phyloP scores from a whole-genome alignment of 2,888 invertebrate genomes.

The Chymomyza procnemis region DNA sequence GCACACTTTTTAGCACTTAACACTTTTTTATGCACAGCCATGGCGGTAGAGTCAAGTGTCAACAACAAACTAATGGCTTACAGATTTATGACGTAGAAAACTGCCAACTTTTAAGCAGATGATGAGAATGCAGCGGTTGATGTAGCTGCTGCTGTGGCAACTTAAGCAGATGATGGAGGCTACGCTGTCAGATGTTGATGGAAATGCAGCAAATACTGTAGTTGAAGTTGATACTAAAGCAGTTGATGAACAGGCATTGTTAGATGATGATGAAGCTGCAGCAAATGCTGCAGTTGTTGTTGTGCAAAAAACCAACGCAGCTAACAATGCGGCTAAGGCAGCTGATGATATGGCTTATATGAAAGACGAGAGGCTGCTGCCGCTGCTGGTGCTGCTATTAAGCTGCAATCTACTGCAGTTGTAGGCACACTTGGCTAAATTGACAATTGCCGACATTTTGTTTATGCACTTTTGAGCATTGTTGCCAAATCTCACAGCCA shows the following conservation, averaged over 20 bases:
- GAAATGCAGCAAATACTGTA: too few relatives aligned
- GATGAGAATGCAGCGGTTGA: conserved; percentile 17
- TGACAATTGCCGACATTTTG: not conserved
- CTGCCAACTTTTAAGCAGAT: not conserved
- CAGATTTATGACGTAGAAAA: not conserved
- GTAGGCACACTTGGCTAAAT: not conserved
- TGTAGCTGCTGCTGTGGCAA: conserved; percentile 4
- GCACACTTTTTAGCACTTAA: not conserved
- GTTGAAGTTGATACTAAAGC: too few relatives aligned
- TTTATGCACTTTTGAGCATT: conserved; percentile 5
- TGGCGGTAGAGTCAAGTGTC: conserved; percentile 27
- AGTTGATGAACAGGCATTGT: too few relatives aligned
- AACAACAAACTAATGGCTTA: conserved; percentile 14
- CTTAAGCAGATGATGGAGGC: too few relatives aligned
- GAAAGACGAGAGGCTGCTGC: not conserved
- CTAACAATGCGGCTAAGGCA: too few relatives aligned
- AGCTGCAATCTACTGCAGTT: not conserved
- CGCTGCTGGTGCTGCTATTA: conserved; percentile 15
- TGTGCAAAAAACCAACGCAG: too few relatives aligned
- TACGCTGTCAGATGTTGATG: too few relatives aligned
- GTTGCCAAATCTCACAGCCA: conserved; percentile 18
- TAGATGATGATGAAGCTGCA: too few relatives aligned
- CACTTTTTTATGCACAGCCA: conserved; percentile 4
- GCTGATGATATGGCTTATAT: too few relatives aligned
- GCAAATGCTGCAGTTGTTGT: too few relatives aligned